Base-by-base conservation (phyloP, 2,797 vertebrate species). In the Neomorphus geoffroyi region DNA sequence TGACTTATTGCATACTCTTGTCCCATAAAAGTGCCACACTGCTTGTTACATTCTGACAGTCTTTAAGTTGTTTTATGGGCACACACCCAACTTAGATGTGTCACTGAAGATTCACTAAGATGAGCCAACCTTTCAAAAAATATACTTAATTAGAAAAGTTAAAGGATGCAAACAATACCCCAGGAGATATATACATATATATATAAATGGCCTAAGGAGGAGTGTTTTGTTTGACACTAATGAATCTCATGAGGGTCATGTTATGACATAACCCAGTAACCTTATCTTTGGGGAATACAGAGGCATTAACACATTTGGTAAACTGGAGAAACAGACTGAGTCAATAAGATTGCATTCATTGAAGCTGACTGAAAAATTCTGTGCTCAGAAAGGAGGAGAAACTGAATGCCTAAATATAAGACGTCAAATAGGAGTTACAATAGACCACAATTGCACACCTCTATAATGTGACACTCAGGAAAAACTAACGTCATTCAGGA, bases 1-100 rank as follows among this genome's bases (percentile, higher is more conserved):
- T 82, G 71, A 95, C 75, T 93, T 91, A 86, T 28, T 88, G 61
- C n/a, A 57, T 18, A 62, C 35, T 92, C 33, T 89, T 74, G 81
- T 89, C 91, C 56, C 66, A 30, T 73, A 94, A 93, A 92, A 4
- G 17, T 35, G 77, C 74, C 67, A 80, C 18, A 50, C 8, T 64
- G 91, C 72, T 86, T 58, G 73, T 58, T 86, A 60, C 33, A 79
- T 60, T 58, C 73, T 88, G 64, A 56, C 75, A 82, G 30, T 8
- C 64, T 71, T 77, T 46, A 39, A 67, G 81, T 46, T 74, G 39
- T 72, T 91, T 66, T 62, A 58, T 54, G 70, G 90, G 90, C 75
- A 93, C 19, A 66, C 30, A 57, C 10, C 66, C 94, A 96, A 82
- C 33, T 58, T 3, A 91, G 96, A 87, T 30, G 81, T n/a, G 27